Base-by-base conservation (phyloP, 2,888 invertebrate genomes). In the Ceramica pisi region DNA sequence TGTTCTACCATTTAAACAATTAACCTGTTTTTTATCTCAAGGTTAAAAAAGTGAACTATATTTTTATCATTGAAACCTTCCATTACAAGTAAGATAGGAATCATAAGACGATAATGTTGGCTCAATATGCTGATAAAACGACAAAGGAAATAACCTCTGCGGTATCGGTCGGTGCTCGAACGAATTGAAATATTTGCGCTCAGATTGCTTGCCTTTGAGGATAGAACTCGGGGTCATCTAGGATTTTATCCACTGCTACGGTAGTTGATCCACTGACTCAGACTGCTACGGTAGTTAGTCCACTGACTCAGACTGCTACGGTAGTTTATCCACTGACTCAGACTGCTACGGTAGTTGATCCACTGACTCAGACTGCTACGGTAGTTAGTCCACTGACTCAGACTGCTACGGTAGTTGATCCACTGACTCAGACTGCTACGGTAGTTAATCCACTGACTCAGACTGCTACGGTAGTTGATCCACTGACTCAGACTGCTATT, bases 101-200 rank as follows among this genome's bases (percentile, higher is more conserved):
- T 66, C 60, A 72, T 65, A 65, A 70, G 67, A 53, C 50, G 66
- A 74, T 72, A 60, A 71, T 63, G 56, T 84, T 69, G 26, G 26
- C 44, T 60, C 51, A 68, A 62, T 67, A 60, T 74, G 78, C 65
- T 71, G 78, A 81, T 74, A 82, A 82, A 82, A 48, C 57, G 71
- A 75, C 68, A 76, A 68, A 71, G 69, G 75, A 85, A 80, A 83
- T 75, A 85, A 73, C 72, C 67, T 62, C 44, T 14, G 66, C 53
- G 67, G 74, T 75, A 77, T 82, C 75, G 69, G 70, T 74, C 66
- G 76, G 75, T 79, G 68, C 71, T 74, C 61, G 81, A 82, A 79
- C 81, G 85, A 83, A 89, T 85, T 85, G 87, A 87, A 89, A 89
- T 88, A 88, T 88, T 89, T 89, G 87, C 86, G 73, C 75, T 75